Evolutionary conservation across 2,888 invertebrate species (phyloP), one percentile per base, ranked within the genome.

Genomic region (Malthinus seriepunctatus): DNA sequence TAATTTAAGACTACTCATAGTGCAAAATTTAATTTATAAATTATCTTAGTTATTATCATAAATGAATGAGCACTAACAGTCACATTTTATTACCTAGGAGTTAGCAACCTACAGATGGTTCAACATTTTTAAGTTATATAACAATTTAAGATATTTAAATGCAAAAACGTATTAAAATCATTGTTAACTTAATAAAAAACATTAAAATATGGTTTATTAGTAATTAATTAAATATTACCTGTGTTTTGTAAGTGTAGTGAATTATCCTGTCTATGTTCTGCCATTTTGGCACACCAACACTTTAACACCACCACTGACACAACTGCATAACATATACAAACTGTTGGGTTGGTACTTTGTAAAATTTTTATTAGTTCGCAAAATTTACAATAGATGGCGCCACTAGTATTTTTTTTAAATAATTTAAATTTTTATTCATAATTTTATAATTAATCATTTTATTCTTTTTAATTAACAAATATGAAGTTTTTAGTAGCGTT

Each of bases 211-310:
- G 44, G 33, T 48, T 38, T 56, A 56, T 52, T 10, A 46, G 51
- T 49, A 48, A 47, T 59, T 48, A 62, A 63, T 63, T 48, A 44
- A 46, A 57, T 56, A 53, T 58, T 74, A 79, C 78, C 78, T 76
- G 76, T 68, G 67, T 73, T 71, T 75, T 76, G 78, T 63, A 75
- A 68, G 71, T 77, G 76, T 71, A 77, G 75, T 65, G 69, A 70
- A 71, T 73, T 73, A 68, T 76, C 75, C 73, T 76, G 76, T 73
- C 72, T 76, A 75, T 76, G 78, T 77, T 79, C 78, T 78, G 78
- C 77, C 78, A 79, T 79, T 77, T 78, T 78, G 74, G 74, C 72
- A 73, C 70, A 69, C 72, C 72, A 72, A 69, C 69, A 72, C 69
- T 71, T 68, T 67, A 69, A 68, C 68, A 69, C 70, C 69, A 72